Conservation (phyloP, 2,113 vertebrate genomes). For the Neomonachus schauinslandi region DNA sequence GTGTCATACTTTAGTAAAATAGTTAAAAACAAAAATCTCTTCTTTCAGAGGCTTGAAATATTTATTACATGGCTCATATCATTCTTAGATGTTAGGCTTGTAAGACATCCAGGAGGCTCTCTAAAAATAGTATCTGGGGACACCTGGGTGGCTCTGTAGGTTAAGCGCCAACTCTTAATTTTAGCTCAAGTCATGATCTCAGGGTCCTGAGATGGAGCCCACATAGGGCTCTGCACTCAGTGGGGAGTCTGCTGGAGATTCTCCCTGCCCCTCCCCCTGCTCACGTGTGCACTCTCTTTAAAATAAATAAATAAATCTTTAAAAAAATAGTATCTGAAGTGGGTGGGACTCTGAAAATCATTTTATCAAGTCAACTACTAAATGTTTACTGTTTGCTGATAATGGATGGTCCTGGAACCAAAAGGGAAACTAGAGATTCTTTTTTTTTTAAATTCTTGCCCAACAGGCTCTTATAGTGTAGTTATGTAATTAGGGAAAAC, state of each 20-base stretch:
- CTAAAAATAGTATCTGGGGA: neutral
- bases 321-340: neutral
- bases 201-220: neutral
- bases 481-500: neutral
- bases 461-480: neutral
- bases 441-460: neutral
- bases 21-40: constrained; percentile 2
- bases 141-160: too few relatives aligned
- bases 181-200: neutral
- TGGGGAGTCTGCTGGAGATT: neutral
- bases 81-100: neutral
- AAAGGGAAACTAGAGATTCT: neutral
- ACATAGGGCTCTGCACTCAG: neutral
- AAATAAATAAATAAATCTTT: neutral
- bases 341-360: neutral
- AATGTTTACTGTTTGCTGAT: neutral
- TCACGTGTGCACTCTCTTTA: neutral
- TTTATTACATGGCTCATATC: neutral
- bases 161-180: too few relatives aligned
- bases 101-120: neutral
- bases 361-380: neutral
- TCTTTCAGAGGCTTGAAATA: neutral
- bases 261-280: neutral
- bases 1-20: neutral
- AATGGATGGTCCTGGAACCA: neutral